Evolutionary conservation across 2,888 invertebrate species (phyloP).

Genomic region (Zygaena filipendulae): DNA sequence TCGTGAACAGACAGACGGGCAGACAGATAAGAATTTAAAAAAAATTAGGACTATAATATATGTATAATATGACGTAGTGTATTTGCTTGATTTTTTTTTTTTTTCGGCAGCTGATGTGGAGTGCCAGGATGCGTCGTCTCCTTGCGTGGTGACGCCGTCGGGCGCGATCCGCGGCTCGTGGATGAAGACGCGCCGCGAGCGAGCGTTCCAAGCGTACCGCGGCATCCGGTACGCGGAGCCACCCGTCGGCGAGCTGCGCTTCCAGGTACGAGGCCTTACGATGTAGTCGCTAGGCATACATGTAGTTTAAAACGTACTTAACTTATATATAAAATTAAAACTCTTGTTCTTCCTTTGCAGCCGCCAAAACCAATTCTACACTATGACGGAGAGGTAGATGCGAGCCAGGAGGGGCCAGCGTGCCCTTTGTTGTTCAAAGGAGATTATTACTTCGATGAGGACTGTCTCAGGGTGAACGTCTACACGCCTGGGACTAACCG

Average conservation of each 20-base stretch:
- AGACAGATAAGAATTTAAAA: too few relatives aligned
- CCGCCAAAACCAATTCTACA: constrained; percentile 54
- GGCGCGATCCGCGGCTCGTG: constrained; percentile 43
- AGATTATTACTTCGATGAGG: constrained; percentile 58
- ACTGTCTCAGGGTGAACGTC: constrained; percentile 74
- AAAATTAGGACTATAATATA: too few relatives aligned
- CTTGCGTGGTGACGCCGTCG: constrained; percentile 21
- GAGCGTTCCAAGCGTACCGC: constrained; percentile 44
- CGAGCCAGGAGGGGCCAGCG: constrained; percentile 67
- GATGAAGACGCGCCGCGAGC: constrained; percentile 37
- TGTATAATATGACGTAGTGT: too few relatives aligned
- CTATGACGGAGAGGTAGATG: constrained; percentile 64
- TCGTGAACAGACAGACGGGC: too few relatives aligned
- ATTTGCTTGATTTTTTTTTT: too few relatives aligned
- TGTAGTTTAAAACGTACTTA: too few relatives aligned
- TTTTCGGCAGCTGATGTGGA: too few relatives aligned
- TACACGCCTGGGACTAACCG: constrained; percentile 42
- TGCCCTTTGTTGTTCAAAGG: constrained; percentile 59
- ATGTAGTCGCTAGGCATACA: too few relatives aligned
- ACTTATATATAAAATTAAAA: too few relatives aligned
- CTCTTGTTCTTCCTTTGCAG: too few relatives aligned
- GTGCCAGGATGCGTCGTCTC: too few relatives aligned
- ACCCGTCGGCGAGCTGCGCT: constrained; percentile 38
- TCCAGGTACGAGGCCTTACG: too few relatives aligned
- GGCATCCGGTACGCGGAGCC: constrained; percentile 51